Conservation (phyloP, 1,140 invertebrate species). For the Caenorhabditis brenneri region DNA sequence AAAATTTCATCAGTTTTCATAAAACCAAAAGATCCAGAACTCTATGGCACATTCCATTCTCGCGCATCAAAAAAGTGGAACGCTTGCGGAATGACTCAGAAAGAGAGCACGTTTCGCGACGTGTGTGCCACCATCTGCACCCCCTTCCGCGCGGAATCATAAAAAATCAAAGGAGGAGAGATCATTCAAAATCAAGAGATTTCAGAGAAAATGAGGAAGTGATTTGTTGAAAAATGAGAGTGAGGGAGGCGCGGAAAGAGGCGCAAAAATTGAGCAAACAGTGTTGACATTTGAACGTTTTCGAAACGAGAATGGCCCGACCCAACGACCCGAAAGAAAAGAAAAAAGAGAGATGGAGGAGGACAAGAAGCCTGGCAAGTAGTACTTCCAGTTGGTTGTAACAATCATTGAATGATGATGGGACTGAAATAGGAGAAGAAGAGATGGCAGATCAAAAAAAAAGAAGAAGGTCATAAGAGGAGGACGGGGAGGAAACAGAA, state of each 20-base stretch:
- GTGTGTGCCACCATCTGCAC: constrained; percentile 20
- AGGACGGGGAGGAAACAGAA: neutral
- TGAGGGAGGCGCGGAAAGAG: neutral
- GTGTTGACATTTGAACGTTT: constrained; percentile 35
- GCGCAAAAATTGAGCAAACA: constrained; percentile 33
- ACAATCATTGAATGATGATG: constrained; percentile 17
- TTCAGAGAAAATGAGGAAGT: neutral
- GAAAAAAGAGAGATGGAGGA: neutral
- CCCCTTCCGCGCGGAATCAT: constrained; percentile 29
- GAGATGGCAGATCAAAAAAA: neutral
- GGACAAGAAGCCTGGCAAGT: neutral
- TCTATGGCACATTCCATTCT: neutral
- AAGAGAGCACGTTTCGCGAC: constrained; percentile 3
- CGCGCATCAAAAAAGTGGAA: neutral
- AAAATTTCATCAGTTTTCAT: too few species aligned
- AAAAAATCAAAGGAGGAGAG: neutral
- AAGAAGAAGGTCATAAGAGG: constrained; percentile 28
- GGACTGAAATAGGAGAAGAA: neutral
- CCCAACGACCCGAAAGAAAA: neutral
- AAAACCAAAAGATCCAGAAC: neutral
- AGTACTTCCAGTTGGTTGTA: neutral
- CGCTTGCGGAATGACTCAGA: constrained; percentile 27
- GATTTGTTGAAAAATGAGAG: neutral
- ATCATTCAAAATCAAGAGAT: neutral
- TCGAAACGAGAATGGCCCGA: neutral